These are phyloP conservation scores for Podarcis cretensis DNA, from an alignment of 2,113 vertebrate species.

Conservation along the genomic window DNA sequence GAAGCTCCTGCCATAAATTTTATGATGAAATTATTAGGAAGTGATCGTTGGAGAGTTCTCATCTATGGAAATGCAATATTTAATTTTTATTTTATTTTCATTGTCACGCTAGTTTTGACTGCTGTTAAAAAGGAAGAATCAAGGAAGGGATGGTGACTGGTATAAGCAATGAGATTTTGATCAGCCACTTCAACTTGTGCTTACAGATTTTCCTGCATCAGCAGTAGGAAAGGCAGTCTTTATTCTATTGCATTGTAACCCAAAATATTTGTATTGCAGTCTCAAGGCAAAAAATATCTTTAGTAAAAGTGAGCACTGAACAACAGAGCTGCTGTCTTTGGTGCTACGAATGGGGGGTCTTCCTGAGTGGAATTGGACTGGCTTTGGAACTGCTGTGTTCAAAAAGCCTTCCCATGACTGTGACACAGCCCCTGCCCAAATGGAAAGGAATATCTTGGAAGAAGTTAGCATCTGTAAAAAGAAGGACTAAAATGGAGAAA, in stretches of 20 bases:
- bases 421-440: no score
- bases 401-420: no score
- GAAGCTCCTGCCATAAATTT: slow-evolving; percentile 11
- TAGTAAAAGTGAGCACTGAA: not conserved
- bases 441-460: no score
- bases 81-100: not conserved
- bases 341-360: no score
- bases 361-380: no score
- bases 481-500: no score
- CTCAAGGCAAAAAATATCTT: not conserved
- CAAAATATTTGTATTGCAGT: not conserved
- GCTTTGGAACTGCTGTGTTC: no score
- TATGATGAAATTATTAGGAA: not conserved
- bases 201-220: not conserved
- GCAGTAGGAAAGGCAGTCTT: not conserved
- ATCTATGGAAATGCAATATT: not conserved
- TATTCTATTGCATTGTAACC: not conserved
- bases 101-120: not conserved
- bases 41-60: not conserved
- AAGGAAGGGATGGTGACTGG: not conserved
- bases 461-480: no score
- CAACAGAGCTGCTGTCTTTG: not conserved
- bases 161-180: not conserved
- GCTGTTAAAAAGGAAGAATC: not conserved
- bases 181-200: not conserved